Conservation (phyloP, 2,888 invertebrate species). For the Teleogryllus oceanicus region DNA sequence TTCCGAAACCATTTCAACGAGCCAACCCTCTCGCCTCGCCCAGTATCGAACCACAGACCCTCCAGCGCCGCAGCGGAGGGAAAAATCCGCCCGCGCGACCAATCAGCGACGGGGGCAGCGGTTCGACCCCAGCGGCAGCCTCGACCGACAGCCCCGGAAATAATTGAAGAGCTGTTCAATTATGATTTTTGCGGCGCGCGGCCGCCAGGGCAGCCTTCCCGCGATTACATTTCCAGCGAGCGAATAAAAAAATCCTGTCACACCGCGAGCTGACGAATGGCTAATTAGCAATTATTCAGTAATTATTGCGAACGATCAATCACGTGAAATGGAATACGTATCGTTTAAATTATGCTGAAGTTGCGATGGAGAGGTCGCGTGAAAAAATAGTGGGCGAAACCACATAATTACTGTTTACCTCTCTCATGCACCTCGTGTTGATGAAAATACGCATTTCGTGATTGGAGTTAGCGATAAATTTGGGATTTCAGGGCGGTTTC, state of each 20-base stretch:
- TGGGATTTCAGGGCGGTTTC: background rate
- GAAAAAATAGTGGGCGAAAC: background rate
- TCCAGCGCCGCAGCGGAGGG: too few species aligned
- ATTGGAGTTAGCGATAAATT: background rate
- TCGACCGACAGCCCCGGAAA: background rate
- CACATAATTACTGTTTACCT: constrained; percentile 18
- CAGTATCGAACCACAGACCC: too few species aligned
- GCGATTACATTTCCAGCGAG: background rate
- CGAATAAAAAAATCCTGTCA: background rate
- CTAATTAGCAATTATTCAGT: constrained; percentile 18
- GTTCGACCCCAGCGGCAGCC: too few species aligned
- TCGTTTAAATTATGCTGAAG: background rate
- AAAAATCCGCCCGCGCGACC: too few species aligned
- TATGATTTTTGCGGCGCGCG: background rate
- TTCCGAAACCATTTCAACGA: too few species aligned
- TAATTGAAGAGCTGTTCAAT: constrained; percentile 10
- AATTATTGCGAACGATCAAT: constrained; percentile 10
- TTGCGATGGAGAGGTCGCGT: background rate
- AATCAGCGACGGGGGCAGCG: too few species aligned
- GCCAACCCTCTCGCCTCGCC: too few species aligned
- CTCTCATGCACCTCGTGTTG: background rate
- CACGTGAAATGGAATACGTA: background rate
- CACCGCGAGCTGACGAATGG: constrained; percentile 5
- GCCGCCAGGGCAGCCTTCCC: background rate
- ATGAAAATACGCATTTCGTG: constrained; percentile 18